Percentiles rank a stretch among this genome's conserved stretches.
Conservation (phyloP, 2,113 vertebrate species). For the Ailurus styani region DNA sequence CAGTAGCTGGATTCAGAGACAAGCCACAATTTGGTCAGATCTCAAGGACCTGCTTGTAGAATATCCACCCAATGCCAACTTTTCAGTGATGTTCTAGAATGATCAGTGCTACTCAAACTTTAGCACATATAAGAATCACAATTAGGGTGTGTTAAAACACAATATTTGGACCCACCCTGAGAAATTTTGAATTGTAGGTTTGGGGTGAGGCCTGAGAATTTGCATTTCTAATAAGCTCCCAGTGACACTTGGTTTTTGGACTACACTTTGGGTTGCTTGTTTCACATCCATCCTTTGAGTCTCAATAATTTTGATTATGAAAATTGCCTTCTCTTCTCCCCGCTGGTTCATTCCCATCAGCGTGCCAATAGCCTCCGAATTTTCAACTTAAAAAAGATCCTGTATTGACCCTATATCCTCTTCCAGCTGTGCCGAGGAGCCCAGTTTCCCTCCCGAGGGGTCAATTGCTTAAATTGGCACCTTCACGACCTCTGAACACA, state of each 20-base stretch:
- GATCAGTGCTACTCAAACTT: neutral
- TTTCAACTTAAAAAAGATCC: neutral
- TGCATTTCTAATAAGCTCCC: neutral
- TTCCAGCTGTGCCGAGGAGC: neutral
- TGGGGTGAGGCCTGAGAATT: neutral
- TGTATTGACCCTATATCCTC: neutral
- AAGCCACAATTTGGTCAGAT: neutral
- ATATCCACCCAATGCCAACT: no score
- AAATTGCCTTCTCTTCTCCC: neutral
- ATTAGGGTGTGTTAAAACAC: neutral
- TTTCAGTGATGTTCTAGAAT: neutral
- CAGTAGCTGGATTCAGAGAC: neutral
- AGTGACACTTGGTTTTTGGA: neutral
- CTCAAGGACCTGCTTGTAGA: neutral
- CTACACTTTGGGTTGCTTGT: neutral
- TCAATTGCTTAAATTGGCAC: neutral
- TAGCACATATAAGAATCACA: neutral
- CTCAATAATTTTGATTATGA: neutral
- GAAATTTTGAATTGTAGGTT: neutral
- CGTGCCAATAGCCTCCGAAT: neutral
- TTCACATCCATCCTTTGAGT: neutral
- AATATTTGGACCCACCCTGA: neutral
- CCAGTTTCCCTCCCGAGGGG: neutral
- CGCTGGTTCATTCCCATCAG: neutral
- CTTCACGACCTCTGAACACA: neutral